Conservation (phyloP, 2,888 invertebrate genomes). For the Sesamia inferens region DNA sequence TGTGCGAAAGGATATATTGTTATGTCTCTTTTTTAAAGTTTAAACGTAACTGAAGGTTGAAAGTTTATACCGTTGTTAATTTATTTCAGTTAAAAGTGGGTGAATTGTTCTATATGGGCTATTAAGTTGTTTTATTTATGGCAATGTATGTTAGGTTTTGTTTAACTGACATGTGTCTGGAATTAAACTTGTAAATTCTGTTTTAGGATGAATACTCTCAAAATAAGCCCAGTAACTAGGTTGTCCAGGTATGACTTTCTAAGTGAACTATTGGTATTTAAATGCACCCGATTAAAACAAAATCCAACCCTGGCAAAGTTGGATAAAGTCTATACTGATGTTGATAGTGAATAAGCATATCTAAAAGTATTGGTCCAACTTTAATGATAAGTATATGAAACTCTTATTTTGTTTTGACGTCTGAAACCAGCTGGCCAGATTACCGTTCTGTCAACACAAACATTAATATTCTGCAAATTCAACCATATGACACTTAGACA, state of each 20-base stretch:
- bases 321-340: no score
- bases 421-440: slow-evolving; percentile 11
- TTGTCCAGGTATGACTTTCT: no score
- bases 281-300: not conserved
- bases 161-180: slow-evolving; percentile 6
- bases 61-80: slow-evolving; percentile 55
- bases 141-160: slow-evolving; percentile 35
- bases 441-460: slow-evolving; percentile 16
- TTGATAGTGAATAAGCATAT: no score
- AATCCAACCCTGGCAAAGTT: not conserved
- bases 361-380: not conserved
- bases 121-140: slow-evolving; percentile 48
- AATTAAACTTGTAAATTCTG: not conserved
- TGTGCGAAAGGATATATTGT: slow-evolving; percentile 71
- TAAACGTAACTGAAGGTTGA: slow-evolving; percentile 62
- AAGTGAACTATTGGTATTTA: no score
- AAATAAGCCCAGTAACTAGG: not conserved
- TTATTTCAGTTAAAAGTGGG: slow-evolving; percentile 64
- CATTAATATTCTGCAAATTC: slow-evolving; percentile 45
- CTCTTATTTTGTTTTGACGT: not conserved
- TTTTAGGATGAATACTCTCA: not conserved
- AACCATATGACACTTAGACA: slow-evolving; percentile 45
- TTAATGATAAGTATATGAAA: not conserved
- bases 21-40: slow-evolving; percentile 65
- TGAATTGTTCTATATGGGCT: slow-evolving; percentile 61